Evolutionary conservation across 2,113 vertebrate genomes (phyloP), one percentile per base, ranked within the genome.

Genomic region (Limanda limanda): DNA sequence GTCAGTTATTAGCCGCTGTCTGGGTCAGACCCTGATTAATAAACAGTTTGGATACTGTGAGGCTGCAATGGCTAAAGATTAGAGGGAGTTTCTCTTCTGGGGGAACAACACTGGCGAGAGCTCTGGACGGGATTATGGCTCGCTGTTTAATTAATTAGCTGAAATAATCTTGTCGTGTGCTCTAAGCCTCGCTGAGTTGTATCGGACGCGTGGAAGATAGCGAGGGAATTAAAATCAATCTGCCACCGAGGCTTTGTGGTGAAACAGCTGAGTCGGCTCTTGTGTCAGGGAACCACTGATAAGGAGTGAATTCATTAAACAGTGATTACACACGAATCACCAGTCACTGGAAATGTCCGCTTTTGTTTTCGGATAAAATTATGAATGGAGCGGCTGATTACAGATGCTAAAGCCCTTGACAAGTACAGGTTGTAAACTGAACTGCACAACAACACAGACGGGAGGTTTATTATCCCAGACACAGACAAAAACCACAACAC

Each of bases 121-220:
- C 18, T 23, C 80, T 42, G 21, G 70, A 73, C 60, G 42, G 76
- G 79, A 82, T 84, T 81, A 78, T 59, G 67, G 64, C 68, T 76
- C 15, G 3, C 31, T 64, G 68, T 78, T 76, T 79, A 83, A 87
- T 89, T 80, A 77, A 78, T 89, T 85, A 83, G 71, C 79, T 58
- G n/a, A 75, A 82, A 80, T 83, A 85, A 82, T 75, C 77, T 83
- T 59, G 55, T 65, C 17, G 73, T 58, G 59, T 17, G 52, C 52
- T 60, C 52, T 76, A 76, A 81, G 65, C 79, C 56, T 78, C 31
- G 4, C 70, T 82, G 58, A 68, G 48, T 67, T 60, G 55, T 61
- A 52, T 60, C 10, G 61, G 66, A 71, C 67, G 25, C 55, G 54
- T 60, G 58, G 52, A 73, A 73, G 85, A 82, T 76, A 86, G 64